phyloP scores from a whole-genome alignment of 1,140 invertebrate species.

The Tetragonula clypearis region DNA sequence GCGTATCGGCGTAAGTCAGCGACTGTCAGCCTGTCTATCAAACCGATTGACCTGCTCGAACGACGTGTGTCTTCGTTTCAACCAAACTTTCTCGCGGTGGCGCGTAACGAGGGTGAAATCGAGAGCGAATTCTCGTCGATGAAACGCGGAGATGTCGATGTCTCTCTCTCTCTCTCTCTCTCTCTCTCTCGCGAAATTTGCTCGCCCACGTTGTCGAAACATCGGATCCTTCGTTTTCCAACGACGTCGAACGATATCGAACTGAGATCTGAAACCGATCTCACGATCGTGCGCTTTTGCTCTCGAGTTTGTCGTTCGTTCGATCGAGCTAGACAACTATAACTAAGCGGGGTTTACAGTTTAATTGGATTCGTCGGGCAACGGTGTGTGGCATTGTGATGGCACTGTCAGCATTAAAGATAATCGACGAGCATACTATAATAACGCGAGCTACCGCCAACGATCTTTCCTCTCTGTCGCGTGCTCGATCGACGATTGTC shows the following conservation, averaged over 20 bases:
- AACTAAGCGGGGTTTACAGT: neutral
- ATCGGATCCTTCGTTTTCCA: neutral
- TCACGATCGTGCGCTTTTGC: neutral
- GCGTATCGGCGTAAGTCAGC: neutral
- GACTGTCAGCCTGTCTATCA: neutral
- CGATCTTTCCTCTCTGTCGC: conserved; percentile 9
- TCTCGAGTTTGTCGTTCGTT: conserved; percentile 11
- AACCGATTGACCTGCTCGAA: neutral
- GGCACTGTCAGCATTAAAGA: conserved; percentile 9
- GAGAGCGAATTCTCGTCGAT: conserved; percentile 29
- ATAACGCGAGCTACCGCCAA: conserved; percentile 36
- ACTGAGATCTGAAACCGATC: neutral
- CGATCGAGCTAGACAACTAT: neutral
- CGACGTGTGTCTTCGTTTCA: neutral
- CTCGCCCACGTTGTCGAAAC: neutral
- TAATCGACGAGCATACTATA: conserved; percentile 36
- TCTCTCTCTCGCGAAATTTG: conserved; percentile 2
- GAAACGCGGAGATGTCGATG: neutral
- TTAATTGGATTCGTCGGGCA: conserved; percentile 42
- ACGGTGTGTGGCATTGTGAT: neutral
- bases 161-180: no score
- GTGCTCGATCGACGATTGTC: conserved; percentile 38
- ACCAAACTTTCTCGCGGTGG: conserved; percentile 16
- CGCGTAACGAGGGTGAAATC: conserved; percentile 41
- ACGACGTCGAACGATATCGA: neutral